Percentiles rank a stretch among this genome's conserved stretches.
phyloP scores from a whole-genome alignment of 2,113 vertebrate species.

The Corythaeola cristata region DNA sequence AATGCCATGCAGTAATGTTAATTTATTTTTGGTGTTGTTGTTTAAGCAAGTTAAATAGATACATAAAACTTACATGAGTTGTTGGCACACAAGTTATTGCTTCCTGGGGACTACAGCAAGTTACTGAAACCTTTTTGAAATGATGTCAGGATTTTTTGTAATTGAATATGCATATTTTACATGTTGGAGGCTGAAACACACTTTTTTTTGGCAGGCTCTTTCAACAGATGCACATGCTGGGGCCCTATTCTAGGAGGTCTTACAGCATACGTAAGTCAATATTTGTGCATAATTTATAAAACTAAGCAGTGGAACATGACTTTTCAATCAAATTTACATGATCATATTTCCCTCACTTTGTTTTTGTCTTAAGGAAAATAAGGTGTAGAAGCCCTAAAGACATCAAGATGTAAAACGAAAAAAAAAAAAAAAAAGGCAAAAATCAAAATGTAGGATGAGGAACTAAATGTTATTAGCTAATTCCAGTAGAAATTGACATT shows the following conservation, averaged over 20 bases:
- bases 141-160: conserved; percentile 56
- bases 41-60: neutral
- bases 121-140: conserved; percentile 49
- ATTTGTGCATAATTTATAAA: conserved; percentile 65
- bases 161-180: conserved; percentile 65
- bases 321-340: conserved; percentile 44
- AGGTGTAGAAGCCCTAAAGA: neutral
- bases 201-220: conserved; percentile 53
- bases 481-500: neutral
- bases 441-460: neutral
- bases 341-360: neutral
- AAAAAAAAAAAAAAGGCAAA: too few relatives aligned
- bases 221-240: conserved; percentile 35
- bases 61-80: conserved; percentile 32
- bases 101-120: conserved; percentile 23
- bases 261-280: conserved; percentile 43
- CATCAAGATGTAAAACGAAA: neutral
- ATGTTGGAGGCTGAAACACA: conserved; percentile 35
- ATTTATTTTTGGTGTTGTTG: conserved; percentile 18
- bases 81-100: conserved; percentile 1
- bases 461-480: neutral
- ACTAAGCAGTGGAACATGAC: neutral
- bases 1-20: neutral
- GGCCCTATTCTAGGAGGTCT: conserved; percentile 44
- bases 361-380: neutral